Conservation (phyloP, 2,797 vertebrate species). For the Chaetophractus vellerosus region DNA sequence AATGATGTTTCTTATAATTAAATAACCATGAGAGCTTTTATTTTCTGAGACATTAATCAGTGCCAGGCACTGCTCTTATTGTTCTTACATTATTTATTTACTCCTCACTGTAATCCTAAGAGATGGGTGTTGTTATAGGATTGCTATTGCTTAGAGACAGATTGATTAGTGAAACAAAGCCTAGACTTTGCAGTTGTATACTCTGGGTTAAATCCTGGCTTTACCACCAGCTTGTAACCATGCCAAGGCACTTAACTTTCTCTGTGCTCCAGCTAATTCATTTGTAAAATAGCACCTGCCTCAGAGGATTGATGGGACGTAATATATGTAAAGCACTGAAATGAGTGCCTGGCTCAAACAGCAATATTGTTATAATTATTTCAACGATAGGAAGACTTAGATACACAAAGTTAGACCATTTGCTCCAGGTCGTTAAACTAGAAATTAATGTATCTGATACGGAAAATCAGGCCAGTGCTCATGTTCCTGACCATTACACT, state of each 20-base stretch:
- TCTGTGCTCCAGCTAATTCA: background rate
- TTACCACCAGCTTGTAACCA: background rate
- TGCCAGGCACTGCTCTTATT: background rate
- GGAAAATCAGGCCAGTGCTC: slow-evolving; percentile 21
- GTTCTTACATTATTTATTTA: background rate
- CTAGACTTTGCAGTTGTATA: background rate
- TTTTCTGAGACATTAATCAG: background rate
- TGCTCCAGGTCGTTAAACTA: slow-evolving; percentile 55
- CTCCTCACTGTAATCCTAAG: background rate
- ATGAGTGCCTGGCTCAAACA: slow-evolving; percentile 48
- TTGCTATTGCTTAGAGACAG: background rate
- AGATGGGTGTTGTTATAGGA: background rate
- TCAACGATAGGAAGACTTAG: slow-evolving; percentile 44
- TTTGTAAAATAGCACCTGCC: background rate
- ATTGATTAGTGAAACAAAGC: background rate
- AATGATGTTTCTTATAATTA: background rate
- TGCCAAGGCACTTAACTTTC: background rate
- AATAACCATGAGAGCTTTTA: background rate
- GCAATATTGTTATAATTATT: slow-evolving; percentile 60
- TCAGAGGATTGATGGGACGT: background rate
- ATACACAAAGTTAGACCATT: slow-evolving; percentile 68
- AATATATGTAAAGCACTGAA: slow-evolving; percentile 53
- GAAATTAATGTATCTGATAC: slow-evolving; percentile 58
- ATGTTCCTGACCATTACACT: background rate
- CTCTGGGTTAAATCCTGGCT: background rate